Base-by-base conservation (phyloP, 2,888 invertebrate genomes). In the Eudemis profundana region DNA sequence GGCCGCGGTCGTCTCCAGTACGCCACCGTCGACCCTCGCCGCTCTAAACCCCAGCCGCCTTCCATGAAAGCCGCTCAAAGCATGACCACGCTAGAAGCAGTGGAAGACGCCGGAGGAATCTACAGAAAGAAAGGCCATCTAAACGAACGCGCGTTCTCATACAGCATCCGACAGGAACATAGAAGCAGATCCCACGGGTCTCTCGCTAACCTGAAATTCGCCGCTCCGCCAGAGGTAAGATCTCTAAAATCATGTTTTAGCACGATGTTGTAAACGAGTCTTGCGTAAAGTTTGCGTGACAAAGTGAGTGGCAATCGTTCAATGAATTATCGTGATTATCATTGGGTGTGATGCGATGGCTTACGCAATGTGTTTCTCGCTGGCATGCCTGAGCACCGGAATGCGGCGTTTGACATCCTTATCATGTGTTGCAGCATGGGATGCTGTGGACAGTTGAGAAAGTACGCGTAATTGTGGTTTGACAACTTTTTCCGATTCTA, bases 121-220 rank as follows among this genome's bases (percentile, higher is more conserved):
- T 98, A 98, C 82, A 93, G 97, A 75, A 96, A 97, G 81, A 97
- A 98, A 78, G 98, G 98, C 0, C 98, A 98, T 79, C 88, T 98
- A 71, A 98, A 98, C 86, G 98, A 98, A 85, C 93, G 98, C 57
- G 98, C 98, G 21, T 98, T 98, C 83, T 97, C 97, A 63, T 98
- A 98, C 89, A 98, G 98, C 74, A 98, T 98, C 80, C 93, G 98
- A 64, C 98, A 98, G 84, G 98, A 98, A 84, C 98, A 98, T 83
- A 94, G 98, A 71, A 97, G 97, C 83, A 94, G 98, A 68, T 98
- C 97, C 78, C 98, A 98, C 85, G 98, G 98, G 67, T 97, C 97
- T 67, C 92, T 98, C 83, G 97, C 98, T 68, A 98, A 97, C 82
- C 92, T 98, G 69, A 97, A 97, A 83, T 98, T 98, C 87, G 97